Evolutionary conservation across 2,113 vertebrate species (phyloP), one percentile per base, ranked within the genome.

Genomic region (Pantherophis guttatus): DNA sequence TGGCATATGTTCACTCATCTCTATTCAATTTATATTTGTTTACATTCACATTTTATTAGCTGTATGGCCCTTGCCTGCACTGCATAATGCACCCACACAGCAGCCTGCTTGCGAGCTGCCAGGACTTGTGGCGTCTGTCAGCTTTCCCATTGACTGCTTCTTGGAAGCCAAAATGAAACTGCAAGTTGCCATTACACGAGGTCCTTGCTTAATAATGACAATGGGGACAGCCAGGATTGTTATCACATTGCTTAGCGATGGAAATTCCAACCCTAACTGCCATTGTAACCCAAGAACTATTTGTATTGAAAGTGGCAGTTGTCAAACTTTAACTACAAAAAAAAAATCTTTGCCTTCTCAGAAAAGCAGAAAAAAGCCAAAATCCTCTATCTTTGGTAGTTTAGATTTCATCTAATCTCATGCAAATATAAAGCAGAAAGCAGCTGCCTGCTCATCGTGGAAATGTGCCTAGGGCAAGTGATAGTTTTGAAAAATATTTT

Each of bases 401-500:
- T 70, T 70, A n/a, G 29, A 70, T 70, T 70, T 70, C 29, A n/a
- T 5, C 62, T 70, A 70, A 70, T 70, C 89, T 53, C 13, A 39
- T 75, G n/a, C 1, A 52, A 2, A 87, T 29, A 85, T 0, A 54
- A 52, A 91, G 1, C 0, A 91, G 4, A 0, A 1, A 87, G 24
- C 2, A 96, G 93, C 55, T 95, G 95, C 19, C 52, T 7, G 33
- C 90, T 21, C 12, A 26, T 13, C 29, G 19, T 57, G 87, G 54
- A 88, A 88, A 33, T 33, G 13, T 8, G 53, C 29, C 90, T 86
- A 94, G 95, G 95, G 87, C 96, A 96, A 95, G 95, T 8, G 9
- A 95, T 94, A 86, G 93, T 93, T 96, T 93, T 95, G 97, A 96
- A 97, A 97, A 97, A 85, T 29, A 90, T 91, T 33, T 86, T 75